phyloP scores from a whole-genome alignment of 2,888 invertebrate genomes.

The Calliscelio sp. region DNA sequence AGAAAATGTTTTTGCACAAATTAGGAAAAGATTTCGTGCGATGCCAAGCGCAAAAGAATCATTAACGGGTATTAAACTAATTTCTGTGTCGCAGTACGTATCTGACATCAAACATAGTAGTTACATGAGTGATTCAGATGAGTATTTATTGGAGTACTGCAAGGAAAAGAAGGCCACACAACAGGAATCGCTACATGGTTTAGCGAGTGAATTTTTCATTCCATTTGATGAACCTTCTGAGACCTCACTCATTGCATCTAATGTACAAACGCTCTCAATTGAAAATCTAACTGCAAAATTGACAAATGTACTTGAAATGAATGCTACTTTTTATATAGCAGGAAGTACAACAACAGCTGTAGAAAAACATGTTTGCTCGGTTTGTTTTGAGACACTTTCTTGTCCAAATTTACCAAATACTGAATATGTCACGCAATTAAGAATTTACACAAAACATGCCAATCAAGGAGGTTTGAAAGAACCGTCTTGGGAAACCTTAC shows the following conservation, averaged over 20 bases:
- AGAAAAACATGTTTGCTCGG: constrained; percentile 13
- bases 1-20: constrained; percentile 35
- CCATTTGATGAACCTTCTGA: too few relatives aligned
- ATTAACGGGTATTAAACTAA: not conserved
- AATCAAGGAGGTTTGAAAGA: constrained; percentile 39
- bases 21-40: not conserved
- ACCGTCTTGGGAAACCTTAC: constrained; percentile 18
- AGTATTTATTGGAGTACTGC: constrained; percentile 31
- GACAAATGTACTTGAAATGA: constrained; percentile 10
- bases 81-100: constrained; percentile 20
- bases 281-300: not conserved
- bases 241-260: not conserved
- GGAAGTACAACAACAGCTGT: constrained; percentile 15
- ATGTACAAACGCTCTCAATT: not conserved
- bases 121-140: constrained; percentile 22
- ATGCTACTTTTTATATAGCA: constrained; percentile 18
- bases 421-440: too few relatives aligned
- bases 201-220: too few relatives aligned
- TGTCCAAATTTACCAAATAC: too few relatives aligned
- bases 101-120: constrained; percentile 12
- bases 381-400: too few relatives aligned
- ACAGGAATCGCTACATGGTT: too few relatives aligned
- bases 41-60: constrained; percentile 15
- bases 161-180: constrained; percentile 22
- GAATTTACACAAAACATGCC: constrained; percentile 4